These are phyloP conservation scores for Choloepus didactylus DNA, from an alignment of 2,797 vertebrate species.

Conservation along the genomic window DNA sequence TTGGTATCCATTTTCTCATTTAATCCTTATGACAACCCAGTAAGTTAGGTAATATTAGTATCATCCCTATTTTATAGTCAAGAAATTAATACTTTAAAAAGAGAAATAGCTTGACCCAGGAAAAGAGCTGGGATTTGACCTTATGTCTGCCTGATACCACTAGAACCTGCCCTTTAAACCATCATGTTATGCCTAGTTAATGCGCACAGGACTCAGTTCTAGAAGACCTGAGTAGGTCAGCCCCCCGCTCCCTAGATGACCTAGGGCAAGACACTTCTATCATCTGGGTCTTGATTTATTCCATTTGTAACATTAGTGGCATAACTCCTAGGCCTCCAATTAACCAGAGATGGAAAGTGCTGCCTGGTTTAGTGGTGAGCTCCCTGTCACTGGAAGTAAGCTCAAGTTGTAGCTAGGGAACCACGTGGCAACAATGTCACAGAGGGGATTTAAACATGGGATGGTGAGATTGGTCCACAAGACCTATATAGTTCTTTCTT, in stretches of 20 bases:
- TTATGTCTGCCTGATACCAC: not conserved
- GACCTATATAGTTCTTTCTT: not conserved
- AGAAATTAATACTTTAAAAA: conserved; percentile 2
- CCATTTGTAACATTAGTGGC: not conserved
- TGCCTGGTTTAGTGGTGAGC: not conserved
- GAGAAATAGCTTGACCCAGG: not conserved
- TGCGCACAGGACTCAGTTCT: not conserved
- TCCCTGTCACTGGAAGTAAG: not conserved
- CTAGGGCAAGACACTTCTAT: not conserved
- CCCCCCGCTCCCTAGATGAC: not conserved
- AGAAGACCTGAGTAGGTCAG: not conserved
- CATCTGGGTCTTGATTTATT: not conserved
- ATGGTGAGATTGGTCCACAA: not conserved
- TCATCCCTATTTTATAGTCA: not conserved
- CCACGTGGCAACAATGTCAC: not conserved
- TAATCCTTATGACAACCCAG: not conserved
- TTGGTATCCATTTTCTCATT: conserved; percentile 5
- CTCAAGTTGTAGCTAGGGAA: not conserved
- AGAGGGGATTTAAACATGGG: not conserved
- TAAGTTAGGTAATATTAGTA: not conserved
- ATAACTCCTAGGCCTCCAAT: not conserved
- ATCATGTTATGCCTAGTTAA: not conserved
- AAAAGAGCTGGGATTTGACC: not conserved
- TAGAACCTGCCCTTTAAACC: not conserved
- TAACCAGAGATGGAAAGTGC: not conserved